These are phyloP conservation scores for Aldrovandia affinis DNA, from an alignment of 2,797 vertebrate species.

Conservation along the genomic window DNA sequence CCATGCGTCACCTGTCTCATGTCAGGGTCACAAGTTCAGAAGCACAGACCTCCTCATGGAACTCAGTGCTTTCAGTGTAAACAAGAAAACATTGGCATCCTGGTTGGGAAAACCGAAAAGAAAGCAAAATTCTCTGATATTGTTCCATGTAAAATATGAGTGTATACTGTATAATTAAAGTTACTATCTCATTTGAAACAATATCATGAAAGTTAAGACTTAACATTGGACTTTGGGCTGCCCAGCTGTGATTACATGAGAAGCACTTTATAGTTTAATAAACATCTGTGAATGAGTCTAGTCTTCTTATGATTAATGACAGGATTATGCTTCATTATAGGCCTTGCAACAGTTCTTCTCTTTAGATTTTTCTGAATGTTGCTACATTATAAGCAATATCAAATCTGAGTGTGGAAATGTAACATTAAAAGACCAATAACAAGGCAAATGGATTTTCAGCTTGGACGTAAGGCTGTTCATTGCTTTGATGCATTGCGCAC, in stretches of 20 bases:
- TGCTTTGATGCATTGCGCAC: not conserved
- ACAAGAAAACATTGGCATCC: slow-evolving; percentile 25
- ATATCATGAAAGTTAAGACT: slow-evolving; percentile 23
- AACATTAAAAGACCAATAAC: not conserved
- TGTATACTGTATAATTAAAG: slow-evolving; percentile 32
- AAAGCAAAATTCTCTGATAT: slow-evolving; percentile 28
- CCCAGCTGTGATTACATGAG: slow-evolving; percentile 18
- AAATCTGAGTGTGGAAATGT: not conserved
- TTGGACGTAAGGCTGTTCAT: not conserved
- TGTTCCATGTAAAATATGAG: slow-evolving; percentile 11
- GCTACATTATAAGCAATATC: not conserved
- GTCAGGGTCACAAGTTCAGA: not conserved
- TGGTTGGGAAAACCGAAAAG: not conserved
- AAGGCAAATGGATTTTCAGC: slow-evolving; percentile 10
- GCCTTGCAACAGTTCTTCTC: not conserved
- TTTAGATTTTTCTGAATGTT: not conserved
- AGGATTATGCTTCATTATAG: not conserved
- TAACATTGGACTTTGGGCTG: slow-evolving; percentile 20
- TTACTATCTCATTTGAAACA: slow-evolving; percentile 37
- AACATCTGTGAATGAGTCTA: not conserved
- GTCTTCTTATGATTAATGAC: not conserved
- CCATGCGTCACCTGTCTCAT: not conserved
- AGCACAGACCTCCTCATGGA: too few relatives aligned
- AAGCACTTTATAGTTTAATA: not conserved
- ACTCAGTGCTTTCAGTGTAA: slow-evolving; percentile 15